phyloP scores from a whole-genome alignment of 2,888 invertebrate genomes.

The Cyclophora punctaria region DNA sequence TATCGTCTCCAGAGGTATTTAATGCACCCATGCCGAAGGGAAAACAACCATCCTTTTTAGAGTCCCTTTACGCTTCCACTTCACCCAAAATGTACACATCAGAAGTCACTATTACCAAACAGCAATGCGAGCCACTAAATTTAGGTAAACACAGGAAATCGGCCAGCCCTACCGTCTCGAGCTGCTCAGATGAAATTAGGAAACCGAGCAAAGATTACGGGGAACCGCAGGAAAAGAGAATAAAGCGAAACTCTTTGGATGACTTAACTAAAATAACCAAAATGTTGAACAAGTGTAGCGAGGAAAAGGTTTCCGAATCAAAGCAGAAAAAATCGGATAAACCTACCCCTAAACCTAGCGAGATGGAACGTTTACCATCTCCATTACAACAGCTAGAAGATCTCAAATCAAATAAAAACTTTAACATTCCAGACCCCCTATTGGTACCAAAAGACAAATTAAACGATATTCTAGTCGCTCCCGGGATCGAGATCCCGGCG shows the following conservation, averaged over 20 bases:
- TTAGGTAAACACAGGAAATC: constrained; percentile 80
- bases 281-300: constrained; percentile 48
- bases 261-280: constrained; percentile 56
- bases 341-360: constrained; percentile 34
- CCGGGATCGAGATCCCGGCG: constrained; percentile 85
- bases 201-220: constrained; percentile 71
- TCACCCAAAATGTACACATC: constrained; percentile 75
- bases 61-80: constrained; percentile 77
- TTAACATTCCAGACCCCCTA: constrained; percentile 87
- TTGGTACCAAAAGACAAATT: constrained; percentile 85
- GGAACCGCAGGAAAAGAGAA: constrained; percentile 64
- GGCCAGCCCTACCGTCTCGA: constrained; percentile 83
- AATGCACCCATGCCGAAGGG: constrained; percentile 63
- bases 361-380: constrained; percentile 59
- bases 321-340: constrained; percentile 43
- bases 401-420: constrained; percentile 78
- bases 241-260: constrained; percentile 48
- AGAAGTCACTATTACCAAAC: constrained; percentile 70
- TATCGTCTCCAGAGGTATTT: constrained; percentile 81
- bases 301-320: constrained; percentile 32
- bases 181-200: constrained; percentile 82
- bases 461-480: constrained; percentile 80
- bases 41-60: constrained; percentile 75
- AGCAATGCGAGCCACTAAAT: constrained; percentile 81
- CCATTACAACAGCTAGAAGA: constrained; percentile 83